A percentile compares a stretch with the other conserved stretches of the same genome.
phyloP scores from a whole-genome alignment of 2,888 invertebrate species.

The Oscheius myriophilus region DNA sequence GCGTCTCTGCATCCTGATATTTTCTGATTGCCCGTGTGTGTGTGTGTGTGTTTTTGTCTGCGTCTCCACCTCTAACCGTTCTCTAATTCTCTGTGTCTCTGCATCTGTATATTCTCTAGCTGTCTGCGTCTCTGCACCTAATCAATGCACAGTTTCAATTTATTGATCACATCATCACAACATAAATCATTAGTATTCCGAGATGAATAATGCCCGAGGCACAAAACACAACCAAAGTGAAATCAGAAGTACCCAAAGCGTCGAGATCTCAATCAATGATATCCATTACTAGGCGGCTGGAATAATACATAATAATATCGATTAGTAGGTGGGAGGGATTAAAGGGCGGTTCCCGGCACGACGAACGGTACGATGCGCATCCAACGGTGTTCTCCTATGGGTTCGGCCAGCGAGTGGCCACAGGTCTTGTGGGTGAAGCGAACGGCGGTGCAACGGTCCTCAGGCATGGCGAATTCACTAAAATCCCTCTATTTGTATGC shows the following conservation, averaged over 20 bases:
- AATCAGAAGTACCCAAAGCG: not conserved
- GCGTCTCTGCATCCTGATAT: too few species aligned
- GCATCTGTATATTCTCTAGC: too few species aligned
- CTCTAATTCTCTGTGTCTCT: too few species aligned
- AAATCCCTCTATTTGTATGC: not conserved
- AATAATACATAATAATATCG: not conserved
- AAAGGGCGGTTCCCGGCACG: constrained; percentile 20
- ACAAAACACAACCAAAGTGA: not conserved
- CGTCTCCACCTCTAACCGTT: too few species aligned
- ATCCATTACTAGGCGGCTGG: not conserved
- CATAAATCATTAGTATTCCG: not conserved
- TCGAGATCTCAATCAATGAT: not conserved
- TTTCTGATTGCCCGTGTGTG: too few species aligned
- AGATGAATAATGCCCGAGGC: not conserved
- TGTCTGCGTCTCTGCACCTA: too few species aligned
- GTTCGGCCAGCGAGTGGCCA: not conserved
- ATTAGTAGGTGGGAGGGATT: not conserved
- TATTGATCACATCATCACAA: too few species aligned
- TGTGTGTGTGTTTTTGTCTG: too few species aligned
- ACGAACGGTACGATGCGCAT: constrained; percentile 27
- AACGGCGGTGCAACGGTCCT: constrained; percentile 8
- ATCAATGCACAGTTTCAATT: too few species aligned
- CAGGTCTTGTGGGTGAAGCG: constrained; percentile 16
- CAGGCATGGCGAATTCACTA: constrained; percentile 20
- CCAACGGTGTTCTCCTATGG: constrained; percentile 21